Evolutionary conservation across 2,797 vertebrate genomes (phyloP).

Genomic region (Sciurus carolinensis): DNA sequence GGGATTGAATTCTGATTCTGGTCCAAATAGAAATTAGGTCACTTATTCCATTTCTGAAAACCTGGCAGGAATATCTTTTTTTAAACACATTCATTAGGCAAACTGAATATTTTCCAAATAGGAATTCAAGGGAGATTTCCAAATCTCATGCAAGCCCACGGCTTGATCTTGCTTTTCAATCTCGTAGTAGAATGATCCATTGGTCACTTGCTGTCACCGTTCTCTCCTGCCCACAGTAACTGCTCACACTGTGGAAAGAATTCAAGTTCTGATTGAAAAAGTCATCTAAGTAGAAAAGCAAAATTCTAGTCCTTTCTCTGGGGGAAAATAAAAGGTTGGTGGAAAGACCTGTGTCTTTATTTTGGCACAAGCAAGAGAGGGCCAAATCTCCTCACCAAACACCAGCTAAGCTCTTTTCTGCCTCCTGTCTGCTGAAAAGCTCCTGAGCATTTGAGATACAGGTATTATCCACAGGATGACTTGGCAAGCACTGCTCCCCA

Average conservation of each 20-base stretch:
- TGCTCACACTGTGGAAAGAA: conserved; percentile 13
- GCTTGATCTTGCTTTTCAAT: conserved; percentile 65
- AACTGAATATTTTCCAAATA: conserved; percentile 79
- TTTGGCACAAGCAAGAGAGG: conserved; percentile 23
- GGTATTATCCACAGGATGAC: conserved; percentile 55
- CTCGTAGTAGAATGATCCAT: conserved; percentile 52
- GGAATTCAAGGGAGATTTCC: conserved; percentile 76
- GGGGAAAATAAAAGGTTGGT: background rate
- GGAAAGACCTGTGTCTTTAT: background rate
- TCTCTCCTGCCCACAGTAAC: conserved; percentile 41
- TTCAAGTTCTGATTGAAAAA: conserved; percentile 50
- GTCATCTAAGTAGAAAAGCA: conserved; percentile 28
- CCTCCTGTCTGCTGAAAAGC: background rate
- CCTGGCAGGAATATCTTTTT: conserved; percentile 76
- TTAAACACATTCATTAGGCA: conserved; percentile 78
- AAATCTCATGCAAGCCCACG: conserved; percentile 61
- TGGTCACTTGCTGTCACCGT: conserved; percentile 34
- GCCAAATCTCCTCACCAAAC: background rate
- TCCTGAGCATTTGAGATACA: conserved; percentile 1
- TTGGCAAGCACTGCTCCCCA: background rate
- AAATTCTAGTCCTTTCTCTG: conserved; percentile 52
- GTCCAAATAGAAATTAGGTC: conserved; percentile 83
- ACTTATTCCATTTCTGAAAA: conserved; percentile 84
- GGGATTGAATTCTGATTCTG: conserved; percentile 79
- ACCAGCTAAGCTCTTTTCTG: conserved; percentile 38